Percentiles rank a stretch among this genome's conserved stretches.
phyloP scores from a whole-genome alignment of 2,888 invertebrate species.

The Pachydiplax longipennis region DNA sequence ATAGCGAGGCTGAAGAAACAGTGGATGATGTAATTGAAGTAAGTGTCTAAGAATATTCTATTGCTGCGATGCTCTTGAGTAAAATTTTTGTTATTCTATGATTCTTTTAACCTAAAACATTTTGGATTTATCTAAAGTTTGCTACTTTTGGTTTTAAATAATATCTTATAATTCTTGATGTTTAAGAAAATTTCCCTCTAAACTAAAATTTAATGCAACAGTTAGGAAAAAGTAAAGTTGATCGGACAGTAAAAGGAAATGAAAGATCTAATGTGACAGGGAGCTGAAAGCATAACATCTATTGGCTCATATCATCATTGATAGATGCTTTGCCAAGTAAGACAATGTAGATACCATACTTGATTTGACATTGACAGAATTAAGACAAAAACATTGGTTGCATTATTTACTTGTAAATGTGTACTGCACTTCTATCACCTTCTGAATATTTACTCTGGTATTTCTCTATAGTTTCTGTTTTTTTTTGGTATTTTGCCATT shows the following conservation, averaged over 20 bases:
- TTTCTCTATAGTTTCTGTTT: neutral
- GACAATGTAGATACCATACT: no score
- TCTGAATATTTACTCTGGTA: neutral
- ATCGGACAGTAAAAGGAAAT: no score
- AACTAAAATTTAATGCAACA: no score
- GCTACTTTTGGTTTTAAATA: no score
- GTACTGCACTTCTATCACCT: neutral
- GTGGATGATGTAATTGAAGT: constrained; percentile 95
- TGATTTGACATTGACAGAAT: no score
- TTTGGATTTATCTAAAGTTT: neutral
- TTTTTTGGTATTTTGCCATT: no score
- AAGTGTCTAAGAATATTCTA: constrained; percentile 50
- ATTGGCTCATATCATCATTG: no score
- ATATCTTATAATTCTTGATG: no score
- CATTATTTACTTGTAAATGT: neutral
- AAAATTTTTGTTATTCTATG: neutral
- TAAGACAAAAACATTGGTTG: neutral
- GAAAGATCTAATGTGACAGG: no score
- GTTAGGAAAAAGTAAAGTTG: neutral
- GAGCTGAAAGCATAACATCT: neutral
- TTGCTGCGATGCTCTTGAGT: neutral
- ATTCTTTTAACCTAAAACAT: neutral
- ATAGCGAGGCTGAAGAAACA: constrained; percentile 96
- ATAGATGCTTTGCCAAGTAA: no score
- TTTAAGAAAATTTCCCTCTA: no score